Conservation (phyloP, 2,113 vertebrate species). For the Myotis lucifugus region DNA sequence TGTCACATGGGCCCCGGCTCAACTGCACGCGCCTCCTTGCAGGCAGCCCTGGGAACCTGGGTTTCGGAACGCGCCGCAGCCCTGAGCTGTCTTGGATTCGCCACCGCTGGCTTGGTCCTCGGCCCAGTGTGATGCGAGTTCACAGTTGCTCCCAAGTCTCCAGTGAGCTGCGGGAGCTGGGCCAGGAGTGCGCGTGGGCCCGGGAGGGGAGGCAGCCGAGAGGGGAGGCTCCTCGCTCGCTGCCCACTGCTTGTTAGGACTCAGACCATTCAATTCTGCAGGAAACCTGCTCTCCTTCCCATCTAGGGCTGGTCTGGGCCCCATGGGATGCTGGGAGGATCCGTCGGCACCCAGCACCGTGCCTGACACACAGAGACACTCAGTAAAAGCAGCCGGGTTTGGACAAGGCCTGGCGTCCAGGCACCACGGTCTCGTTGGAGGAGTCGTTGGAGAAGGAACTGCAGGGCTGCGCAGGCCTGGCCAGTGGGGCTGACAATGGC, state of each 20-base stretch:
- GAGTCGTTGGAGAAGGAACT: neutral
- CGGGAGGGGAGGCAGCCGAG: neutral
- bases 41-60: constrained; percentile 13
- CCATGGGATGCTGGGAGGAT: neutral
- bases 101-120: neutral
- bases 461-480: neutral
- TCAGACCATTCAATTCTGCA: constrained; percentile 3
- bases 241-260: neutral
- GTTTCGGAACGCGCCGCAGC: constrained; percentile 1
- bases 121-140: constrained; percentile 33
- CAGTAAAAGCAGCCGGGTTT: too few relatives aligned
- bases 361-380: neutral
- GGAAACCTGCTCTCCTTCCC: neutral
- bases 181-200: neutral
- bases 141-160: neutral
- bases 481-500: too few relatives aligned
- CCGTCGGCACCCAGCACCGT: neutral
- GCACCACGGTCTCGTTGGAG: neutral
- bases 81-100: constrained; percentile 25
- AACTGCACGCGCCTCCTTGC: neutral
- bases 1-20: constrained; percentile 13
- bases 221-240: neutral
- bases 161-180: neutral
- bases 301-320: neutral
- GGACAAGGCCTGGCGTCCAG: neutral